Conservation (phyloP, 2,113 vertebrate species). For the Onychorhynchus coronatus region DNA sequence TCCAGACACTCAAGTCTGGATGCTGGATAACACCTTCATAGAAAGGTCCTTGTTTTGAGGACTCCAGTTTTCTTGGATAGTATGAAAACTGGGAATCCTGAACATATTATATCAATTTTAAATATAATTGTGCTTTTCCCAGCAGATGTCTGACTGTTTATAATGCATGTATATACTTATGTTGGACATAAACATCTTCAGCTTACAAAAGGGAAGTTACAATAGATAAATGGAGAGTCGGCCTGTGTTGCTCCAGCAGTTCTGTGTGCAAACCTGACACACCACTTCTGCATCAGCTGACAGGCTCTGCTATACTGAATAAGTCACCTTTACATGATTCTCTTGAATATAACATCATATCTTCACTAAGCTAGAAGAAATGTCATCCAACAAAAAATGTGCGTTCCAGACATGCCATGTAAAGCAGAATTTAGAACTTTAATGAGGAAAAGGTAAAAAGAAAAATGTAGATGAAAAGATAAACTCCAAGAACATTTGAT, state of each 20-base stretch:
- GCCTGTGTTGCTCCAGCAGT: neutral
- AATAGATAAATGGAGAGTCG: neutral
- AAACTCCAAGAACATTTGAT: neutral
- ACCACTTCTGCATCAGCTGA: neutral
- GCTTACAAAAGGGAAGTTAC: neutral
- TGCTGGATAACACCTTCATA: neutral
- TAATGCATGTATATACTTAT: neutral
- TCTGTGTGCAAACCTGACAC: neutral
- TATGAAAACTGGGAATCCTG: neutral
- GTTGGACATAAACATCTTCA: neutral
- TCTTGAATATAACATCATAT: neutral
- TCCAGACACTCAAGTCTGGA: neutral
- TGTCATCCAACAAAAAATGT: neutral
- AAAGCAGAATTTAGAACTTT: neutral
- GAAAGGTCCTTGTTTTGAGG: neutral
- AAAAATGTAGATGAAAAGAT: neutral
- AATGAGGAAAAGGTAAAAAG: neutral
- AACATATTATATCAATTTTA: neutral
- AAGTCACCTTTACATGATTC: neutral
- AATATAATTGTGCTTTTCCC: neutral
- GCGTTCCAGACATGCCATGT: neutral
- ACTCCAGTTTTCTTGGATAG: neutral
- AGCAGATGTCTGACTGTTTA: neutral
- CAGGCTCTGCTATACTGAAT: neutral
- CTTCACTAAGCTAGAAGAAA: neutral